phyloP scores from a whole-genome alignment of 1,140 invertebrate species.

The Drosophila nannoptera region DNA sequence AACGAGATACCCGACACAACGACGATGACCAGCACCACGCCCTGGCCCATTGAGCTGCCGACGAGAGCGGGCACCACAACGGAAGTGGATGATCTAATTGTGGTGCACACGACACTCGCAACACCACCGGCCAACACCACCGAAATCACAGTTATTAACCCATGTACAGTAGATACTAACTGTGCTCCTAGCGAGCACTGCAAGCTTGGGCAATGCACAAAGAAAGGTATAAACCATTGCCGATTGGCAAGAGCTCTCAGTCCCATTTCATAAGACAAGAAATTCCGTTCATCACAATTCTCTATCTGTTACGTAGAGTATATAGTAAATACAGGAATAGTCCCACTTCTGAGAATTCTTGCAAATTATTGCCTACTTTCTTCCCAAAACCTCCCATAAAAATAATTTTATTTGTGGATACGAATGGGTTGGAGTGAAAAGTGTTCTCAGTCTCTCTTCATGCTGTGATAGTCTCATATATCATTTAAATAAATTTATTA shows the following conservation, averaged over 20 bases:
- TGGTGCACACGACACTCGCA: slow-evolving; percentile 38
- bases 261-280: background rate
- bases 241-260: slow-evolving; percentile 42
- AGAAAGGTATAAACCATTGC: slow-evolving; percentile 79
- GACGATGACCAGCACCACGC: slow-evolving; percentile 45
- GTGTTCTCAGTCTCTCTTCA: too few relatives aligned
- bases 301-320: too few relatives aligned
- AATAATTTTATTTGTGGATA: too few relatives aligned
- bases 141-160: slow-evolving; percentile 75
- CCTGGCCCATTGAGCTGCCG: slow-evolving; percentile 72
- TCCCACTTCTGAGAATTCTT: too few relatives aligned
- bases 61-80: slow-evolving; percentile 70
- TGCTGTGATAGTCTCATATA: too few relatives aligned
- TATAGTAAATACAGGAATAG: too few relatives aligned
- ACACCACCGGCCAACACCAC: slow-evolving; percentile 50
- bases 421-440: too few relatives aligned
- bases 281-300: too few relatives aligned
- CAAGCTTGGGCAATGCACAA: slow-evolving; percentile 80
- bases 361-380: too few relatives aligned
- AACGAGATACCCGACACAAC: slow-evolving; percentile 67
- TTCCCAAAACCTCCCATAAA: too few relatives aligned
- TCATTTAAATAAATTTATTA: too few relatives aligned
- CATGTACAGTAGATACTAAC: slow-evolving; percentile 79
- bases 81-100: slow-evolving; percentile 48
- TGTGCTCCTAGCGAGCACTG: slow-evolving; percentile 81